A percentile compares a stretch with the other conserved stretches of the same genome.
These are phyloP conservation scores for Forbesichthys papilliferus DNA, from an alignment of 2,113 vertebrate genomes.

Conservation along the genomic window DNA sequence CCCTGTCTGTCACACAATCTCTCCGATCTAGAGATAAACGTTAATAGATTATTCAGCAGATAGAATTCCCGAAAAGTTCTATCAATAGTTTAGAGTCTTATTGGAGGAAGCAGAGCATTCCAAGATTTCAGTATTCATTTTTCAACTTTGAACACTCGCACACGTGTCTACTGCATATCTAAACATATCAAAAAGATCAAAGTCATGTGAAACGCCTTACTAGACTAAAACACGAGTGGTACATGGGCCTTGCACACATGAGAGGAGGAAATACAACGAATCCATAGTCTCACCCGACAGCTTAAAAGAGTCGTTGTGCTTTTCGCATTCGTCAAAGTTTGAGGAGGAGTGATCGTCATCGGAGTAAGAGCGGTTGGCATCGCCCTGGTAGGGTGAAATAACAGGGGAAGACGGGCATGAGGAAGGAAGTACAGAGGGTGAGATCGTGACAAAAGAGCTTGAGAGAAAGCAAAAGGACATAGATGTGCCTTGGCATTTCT, in stretches of 20 bases:
- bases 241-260: not conserved
- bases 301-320: slow-evolving; percentile 82
- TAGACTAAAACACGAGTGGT: not conserved
- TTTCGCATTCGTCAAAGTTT: slow-evolving; percentile 87
- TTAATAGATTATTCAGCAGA: no score
- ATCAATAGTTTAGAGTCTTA: no score
- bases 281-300: slow-evolving; percentile 77
- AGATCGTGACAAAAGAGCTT: not conserved
- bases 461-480: not conserved
- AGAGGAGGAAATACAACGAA: not conserved
- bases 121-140: no score
- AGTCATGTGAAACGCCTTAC: not conserved
- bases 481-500: slow-evolving; percentile 21
- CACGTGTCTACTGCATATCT: no score
- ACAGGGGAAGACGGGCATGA: not conserved
- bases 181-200: no score
- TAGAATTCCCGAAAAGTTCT: no score
- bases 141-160: no score
- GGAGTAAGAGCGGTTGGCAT: slow-evolving; percentile 91
- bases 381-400: slow-evolving; percentile 76
- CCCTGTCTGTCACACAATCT: no score
- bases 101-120: not conserved
- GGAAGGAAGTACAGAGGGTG: not conserved
- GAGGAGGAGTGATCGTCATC: slow-evolving; percentile 91
- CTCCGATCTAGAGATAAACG: no score